These are phyloP conservation scores for Halocynthia aurantium DNA, from an alignment of 23 tunicate genomes.

Conservation along the genomic window DNA sequence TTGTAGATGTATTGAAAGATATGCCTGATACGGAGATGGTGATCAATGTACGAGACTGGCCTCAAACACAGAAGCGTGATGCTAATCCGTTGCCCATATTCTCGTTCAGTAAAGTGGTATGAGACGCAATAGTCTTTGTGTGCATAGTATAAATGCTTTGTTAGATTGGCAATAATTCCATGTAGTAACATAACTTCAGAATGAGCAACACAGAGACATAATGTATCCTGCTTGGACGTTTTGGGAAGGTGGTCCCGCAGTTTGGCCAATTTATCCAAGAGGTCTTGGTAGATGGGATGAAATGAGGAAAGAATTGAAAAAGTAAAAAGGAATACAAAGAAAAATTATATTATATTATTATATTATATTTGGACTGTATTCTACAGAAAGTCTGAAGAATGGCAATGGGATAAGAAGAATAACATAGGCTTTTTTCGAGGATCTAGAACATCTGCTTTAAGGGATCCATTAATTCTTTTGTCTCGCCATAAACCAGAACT, in stretches of 20 bases:
- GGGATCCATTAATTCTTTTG: conserved; percentile 73
- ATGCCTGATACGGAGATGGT: conserved; percentile 85
- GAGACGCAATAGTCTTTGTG: background rate
- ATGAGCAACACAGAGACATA: conserved; percentile 45
- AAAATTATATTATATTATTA: background rate
- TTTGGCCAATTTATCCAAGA: conserved; percentile 71
- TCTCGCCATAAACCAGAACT: conserved; percentile 65
- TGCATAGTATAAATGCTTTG: background rate
- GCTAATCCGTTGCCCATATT: conserved; percentile 52
- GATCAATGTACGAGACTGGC: conserved; percentile 90
- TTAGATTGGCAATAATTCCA: background rate
- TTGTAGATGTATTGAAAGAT: conserved; percentile 53
- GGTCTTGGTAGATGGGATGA: conserved; percentile 91
- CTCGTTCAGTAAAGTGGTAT: conserved; percentile 83
- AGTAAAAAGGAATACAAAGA: conserved; percentile 21
- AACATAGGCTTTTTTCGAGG: conserved; percentile 79
- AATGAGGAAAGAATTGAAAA: conserved; percentile 48
- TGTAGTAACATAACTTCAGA: conserved; percentile 10
- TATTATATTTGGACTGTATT: background rate
- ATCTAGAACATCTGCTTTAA: conserved; percentile 57
- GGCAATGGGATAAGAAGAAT: conserved; percentile 75
- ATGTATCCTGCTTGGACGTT: conserved; percentile 99
- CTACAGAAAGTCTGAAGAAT: conserved; percentile 48
- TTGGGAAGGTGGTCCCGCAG: conserved; percentile 97
- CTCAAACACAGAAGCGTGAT: conserved; percentile 36